A percentile compares a stretch with the other conserved stretches of the same genome.
These are phyloP conservation scores for Macrosiphum euphorbiae DNA, from an alignment of 2,888 invertebrate genomes.

Conservation along the genomic window DNA sequence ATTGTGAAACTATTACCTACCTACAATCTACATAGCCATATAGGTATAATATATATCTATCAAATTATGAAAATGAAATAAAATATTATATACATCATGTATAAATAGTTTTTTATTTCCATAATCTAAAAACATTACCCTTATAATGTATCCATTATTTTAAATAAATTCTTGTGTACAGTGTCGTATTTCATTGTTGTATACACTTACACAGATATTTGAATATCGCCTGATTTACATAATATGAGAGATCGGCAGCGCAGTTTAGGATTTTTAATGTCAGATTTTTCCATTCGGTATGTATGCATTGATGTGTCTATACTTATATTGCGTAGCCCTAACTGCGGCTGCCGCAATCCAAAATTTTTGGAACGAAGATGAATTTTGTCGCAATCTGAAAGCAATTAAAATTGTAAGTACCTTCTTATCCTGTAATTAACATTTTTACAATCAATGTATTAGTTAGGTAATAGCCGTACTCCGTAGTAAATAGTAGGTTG, in stretches of 20 bases:
- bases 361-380: conserved; percentile 37
- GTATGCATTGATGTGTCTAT: conserved; percentile 42
- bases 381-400: conserved; percentile 24
- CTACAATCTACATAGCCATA: background rate
- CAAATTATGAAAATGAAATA: background rate
- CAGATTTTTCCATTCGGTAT: conserved; percentile 54
- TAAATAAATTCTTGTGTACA: background rate
- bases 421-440: background rate
- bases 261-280: conserved; percentile 20
- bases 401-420: background rate
- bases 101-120: conserved; percentile 14
- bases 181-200: conserved; percentile 9
- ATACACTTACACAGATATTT: background rate
- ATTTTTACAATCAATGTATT: background rate
- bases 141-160: conserved; percentile 11
- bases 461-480: background rate
- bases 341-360: background rate
- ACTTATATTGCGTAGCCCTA: conserved; percentile 25
- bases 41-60: background rate
- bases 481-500: background rate
- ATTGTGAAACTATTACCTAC: too few relatives aligned
- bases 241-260: conserved; percentile 25
- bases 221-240: conserved; percentile 50
- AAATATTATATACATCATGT: background rate
- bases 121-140: conserved; percentile 24